Base-by-base conservation (phyloP, 2,113 vertebrate species). In the Vanacampus margaritifer region DNA sequence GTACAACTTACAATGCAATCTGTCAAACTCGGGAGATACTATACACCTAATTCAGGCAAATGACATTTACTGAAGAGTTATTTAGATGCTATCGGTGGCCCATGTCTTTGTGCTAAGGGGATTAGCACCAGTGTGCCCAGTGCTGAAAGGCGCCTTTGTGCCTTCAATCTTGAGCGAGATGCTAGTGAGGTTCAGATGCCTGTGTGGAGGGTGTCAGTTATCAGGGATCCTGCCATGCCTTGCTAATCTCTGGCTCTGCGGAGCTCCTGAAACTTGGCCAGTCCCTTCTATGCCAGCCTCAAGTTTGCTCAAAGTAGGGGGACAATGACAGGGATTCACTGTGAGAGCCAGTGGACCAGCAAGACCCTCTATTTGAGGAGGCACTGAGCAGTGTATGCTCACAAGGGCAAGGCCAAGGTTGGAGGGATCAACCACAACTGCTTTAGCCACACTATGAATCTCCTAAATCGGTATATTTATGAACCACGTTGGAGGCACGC, bases 141-240 rank as follows among this genome's bases (percentile, higher is more conserved):
- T 2, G 53, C 74, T 88, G 85, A 91, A 91, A 87, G 86, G 74
- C 74, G 73, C 81, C 86, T 87, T 89, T 87, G 86, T 91, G 83
- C 84, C 78, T 72, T 71, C 71, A 75, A 80, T 84, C 84, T 88
- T 87, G 83, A 79, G 86, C 64, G 64, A 83, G 80, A 89, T 73
- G 73, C 80, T 81, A 81, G 83, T 85, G 84, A 60, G 71, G 85
- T 84, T 88, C 81, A 60, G 79, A 87, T 87, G 86, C 83, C 84
- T 86, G 86, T 70, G 71, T 79, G 76, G 76, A 84, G 80, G 86
- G 91, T 91, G 91, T 92, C 90, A 91, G 89, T 88, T 92, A 90
- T 91, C 88, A 76, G 79, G 82, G 88, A 82, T 81, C 88, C 87
- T 72, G 81, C 87, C 80, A 87, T 86, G 87, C 88, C 88, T 83